Evolutionary conservation across 2,888 invertebrate species (phyloP), one percentile per base, ranked within the genome.

Genomic region (Dioctria linearis): DNA sequence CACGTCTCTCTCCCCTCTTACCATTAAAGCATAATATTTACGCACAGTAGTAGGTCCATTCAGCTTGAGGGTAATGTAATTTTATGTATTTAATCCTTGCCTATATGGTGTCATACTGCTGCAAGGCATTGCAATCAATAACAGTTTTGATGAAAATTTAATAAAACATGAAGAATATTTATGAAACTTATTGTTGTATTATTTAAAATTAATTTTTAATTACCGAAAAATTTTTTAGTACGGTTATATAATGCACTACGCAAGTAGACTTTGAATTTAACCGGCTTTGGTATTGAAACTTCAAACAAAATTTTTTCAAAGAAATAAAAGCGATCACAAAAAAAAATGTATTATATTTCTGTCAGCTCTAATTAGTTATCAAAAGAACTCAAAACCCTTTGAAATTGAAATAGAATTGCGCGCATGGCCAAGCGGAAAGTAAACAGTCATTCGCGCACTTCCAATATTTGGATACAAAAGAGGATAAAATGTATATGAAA

Each of bases 361-460:
- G 65, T 78, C 78, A 78, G n/a, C 11, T 63, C 59, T 78, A 84
- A 86, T 86, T 86, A 85, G 84, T 85, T 85, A 83, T 84, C 82
- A 84, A 85, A 86, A 85, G 85, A 83, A 57, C 67, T 82, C 82
- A 84, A 81, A 85, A 86, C 85, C 84, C 83, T 86, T 86, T 84
- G 84, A 85, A 85, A 86, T 86, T 86, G 85, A 85, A 85, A 84
- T 84, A 83, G 85, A 84, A 86, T 85, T 86, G 85, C 85, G 83
- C 85, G 86, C 85, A 84, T 85, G 84, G 83, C 78, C 84, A 82
- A 81, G 81, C 82, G 82, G 80, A 73, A 80, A 49, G 69, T 57
- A 79, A 79, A 81, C 75, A 79, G 67, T 75, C 79, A 66, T 75
- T 81, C 75, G 81, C 81, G 81, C 79, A 78, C 65, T 71, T 51